Conservation (phyloP, 2,888 invertebrate species). For the Halictus ligatus region DNA sequence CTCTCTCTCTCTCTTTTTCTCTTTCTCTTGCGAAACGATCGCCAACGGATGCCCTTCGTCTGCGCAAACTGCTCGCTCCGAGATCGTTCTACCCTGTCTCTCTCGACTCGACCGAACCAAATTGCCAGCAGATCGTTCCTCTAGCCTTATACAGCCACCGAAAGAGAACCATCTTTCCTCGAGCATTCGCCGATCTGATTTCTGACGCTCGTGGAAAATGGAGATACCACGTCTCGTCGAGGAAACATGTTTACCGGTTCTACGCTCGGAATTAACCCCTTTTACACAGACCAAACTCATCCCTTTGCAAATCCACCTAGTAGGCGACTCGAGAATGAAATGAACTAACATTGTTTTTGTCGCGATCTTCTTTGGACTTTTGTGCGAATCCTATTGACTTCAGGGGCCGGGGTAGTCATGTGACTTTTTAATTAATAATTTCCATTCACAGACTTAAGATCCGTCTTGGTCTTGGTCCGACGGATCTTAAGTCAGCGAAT, state of each 20-base stretch:
- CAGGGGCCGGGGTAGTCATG: too few relatives aligned
- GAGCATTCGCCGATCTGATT: not conserved
- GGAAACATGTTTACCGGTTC: not conserved
- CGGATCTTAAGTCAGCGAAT: too few relatives aligned
- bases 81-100: not conserved
- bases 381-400: too few relatives aligned
- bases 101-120: conserved; percentile 1
- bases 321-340: too few relatives aligned
- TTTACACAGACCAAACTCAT: not conserved
- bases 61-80: conserved; percentile 20
- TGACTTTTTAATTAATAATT: too few relatives aligned
- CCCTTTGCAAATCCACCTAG: not conserved
- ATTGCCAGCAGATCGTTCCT: conserved; percentile 23
- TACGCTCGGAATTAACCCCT: not conserved
- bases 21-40: not conserved
- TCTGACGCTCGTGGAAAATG: not conserved
- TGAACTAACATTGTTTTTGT: too few relatives aligned
- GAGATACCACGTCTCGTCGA: not conserved
- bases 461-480: too few relatives aligned
- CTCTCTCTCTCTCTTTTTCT: not conserved
- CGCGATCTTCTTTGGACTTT: too few relatives aligned
- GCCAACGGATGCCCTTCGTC: conserved; percentile 25
- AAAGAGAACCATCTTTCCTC: conserved; percentile 21
- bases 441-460: too few relatives aligned
- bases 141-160: conserved; percentile 19